These are phyloP conservation scores for Tiphia femorata DNA, from an alignment of 2,888 invertebrate genomes.

Conservation along the genomic window DNA sequence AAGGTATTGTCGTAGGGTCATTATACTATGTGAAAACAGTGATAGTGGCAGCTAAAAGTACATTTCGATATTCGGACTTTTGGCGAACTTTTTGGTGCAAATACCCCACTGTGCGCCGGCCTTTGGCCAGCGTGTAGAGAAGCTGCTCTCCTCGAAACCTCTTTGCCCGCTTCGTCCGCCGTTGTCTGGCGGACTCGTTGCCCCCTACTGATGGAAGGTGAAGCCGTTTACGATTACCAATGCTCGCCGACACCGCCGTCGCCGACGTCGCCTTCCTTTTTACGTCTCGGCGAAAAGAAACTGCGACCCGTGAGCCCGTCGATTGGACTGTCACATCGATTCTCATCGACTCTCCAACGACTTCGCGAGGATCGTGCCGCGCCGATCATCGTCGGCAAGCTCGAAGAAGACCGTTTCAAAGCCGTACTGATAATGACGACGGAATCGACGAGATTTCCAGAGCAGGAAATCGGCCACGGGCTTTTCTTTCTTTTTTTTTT, in stretches of 20 bases:
- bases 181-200: conserved; percentile 37
- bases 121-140: too few relatives aligned
- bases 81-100: too few relatives aligned
- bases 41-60: too few relatives aligned
- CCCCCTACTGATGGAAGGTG: conserved; percentile 39
- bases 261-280: conserved; percentile 13
- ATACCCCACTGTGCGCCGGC: too few relatives aligned
- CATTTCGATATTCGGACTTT: too few relatives aligned
- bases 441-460: too few relatives aligned
- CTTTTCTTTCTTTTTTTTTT: too few relatives aligned
- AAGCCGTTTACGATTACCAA: conserved; percentile 34
- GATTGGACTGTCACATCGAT: conserved; percentile 49
- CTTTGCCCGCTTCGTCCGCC: conserved; percentile 2
- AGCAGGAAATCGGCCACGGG: not conserved
- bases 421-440: not conserved
- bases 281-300: conserved; percentile 34
- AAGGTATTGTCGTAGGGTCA: too few relatives aligned
- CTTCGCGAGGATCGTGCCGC: not conserved
- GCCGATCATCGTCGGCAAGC: not conserved
- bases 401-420: not conserved
- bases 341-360: conserved; percentile 35
- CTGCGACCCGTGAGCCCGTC: conserved; percentile 36
- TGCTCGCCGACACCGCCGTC: conserved; percentile 9
- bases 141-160: too few relatives aligned
- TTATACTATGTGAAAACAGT: too few relatives aligned